A percentile compares a stretch with the other conserved stretches of the same genome.
phyloP scores from a whole-genome alignment of 2,797 vertebrate species.

The Oceanodroma leucorhoa region DNA sequence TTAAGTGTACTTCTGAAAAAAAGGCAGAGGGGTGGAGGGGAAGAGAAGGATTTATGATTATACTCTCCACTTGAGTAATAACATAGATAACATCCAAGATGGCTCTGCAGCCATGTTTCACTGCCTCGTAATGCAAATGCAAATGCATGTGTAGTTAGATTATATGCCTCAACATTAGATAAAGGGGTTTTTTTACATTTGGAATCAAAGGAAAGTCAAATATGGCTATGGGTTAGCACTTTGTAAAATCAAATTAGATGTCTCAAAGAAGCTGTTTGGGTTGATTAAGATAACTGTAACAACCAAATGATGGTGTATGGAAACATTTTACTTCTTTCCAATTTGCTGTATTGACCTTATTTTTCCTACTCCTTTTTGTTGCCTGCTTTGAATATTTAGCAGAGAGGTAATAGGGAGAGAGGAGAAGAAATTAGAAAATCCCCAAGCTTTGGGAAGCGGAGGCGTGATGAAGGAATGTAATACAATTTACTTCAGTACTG shows the following conservation, averaged over 20 bases:
- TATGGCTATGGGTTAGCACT: background rate
- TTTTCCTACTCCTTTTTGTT: constrained; percentile 5
- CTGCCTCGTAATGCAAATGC: constrained; percentile 9
- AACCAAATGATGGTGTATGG: background rate
- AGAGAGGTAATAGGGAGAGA: background rate
- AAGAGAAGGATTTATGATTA: constrained; percentile 46
- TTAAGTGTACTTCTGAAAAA: constrained; percentile 32
- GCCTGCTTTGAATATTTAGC: background rate
- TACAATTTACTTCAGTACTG: background rate
- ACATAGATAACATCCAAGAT: constrained; percentile 47
- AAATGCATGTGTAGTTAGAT: constrained; percentile 11
- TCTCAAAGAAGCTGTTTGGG: background rate
- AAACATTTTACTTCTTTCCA: constrained; percentile 14
- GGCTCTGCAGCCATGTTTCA: constrained; percentile 30
- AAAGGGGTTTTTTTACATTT: constrained; percentile 21
- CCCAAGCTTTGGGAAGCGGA: background rate
- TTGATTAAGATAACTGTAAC: constrained; percentile 16
- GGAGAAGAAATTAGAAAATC: background rate
- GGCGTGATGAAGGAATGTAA: background rate
- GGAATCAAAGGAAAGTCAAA: constrained; percentile 47
- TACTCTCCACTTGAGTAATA: constrained; percentile 43
- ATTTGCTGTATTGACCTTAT: constrained; percentile 23
- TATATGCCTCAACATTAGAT: constrained; percentile 12
- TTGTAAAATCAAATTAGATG: constrained; percentile 27
- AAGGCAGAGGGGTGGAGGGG: background rate